These are phyloP conservation scores for Riparia riparia DNA, from an alignment of 2,113 vertebrate genomes.

Conservation along the genomic window DNA sequence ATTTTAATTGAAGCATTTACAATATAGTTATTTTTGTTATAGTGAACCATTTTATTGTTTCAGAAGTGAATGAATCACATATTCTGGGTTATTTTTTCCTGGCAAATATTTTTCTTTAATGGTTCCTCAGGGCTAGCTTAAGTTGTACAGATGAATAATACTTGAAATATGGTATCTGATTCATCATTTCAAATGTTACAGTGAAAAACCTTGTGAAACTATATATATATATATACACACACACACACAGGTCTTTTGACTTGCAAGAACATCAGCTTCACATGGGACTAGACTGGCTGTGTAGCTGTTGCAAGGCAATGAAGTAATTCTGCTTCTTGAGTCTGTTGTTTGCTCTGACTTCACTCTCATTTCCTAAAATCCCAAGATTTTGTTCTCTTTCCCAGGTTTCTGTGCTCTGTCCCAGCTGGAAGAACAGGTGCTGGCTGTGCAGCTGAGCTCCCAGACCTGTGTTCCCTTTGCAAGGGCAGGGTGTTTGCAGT, in stretches of 20 bases:
- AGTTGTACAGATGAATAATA: slow-evolving; percentile 36
- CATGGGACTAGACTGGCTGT: background rate
- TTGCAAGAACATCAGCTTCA: background rate
- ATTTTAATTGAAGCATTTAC: slow-evolving; percentile 23
- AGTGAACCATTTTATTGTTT: slow-evolving; percentile 47
- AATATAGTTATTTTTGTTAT: slow-evolving; percentile 38
- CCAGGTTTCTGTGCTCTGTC: background rate
- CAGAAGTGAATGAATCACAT: slow-evolving; percentile 62
- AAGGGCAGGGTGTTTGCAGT: background rate
- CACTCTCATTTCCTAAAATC: background rate
- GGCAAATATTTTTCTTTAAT: slow-evolving; percentile 48
- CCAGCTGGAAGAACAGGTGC: background rate
- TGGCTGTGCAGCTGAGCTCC: background rate
- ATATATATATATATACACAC: background rate
- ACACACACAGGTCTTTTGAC: background rate
- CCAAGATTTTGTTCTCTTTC: background rate
- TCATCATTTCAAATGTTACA: background rate
- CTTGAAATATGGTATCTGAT: background rate
- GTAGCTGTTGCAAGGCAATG: background rate
- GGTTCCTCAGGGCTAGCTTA: slow-evolving; percentile 12
- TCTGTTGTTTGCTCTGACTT: background rate
- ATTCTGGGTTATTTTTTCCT: slow-evolving; percentile 62
- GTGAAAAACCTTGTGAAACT: background rate
- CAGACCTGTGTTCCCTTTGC: background rate
- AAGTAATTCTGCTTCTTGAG: background rate